Conservation (phyloP, 2,888 invertebrate species). For the Malthinus seriepunctatus region DNA sequence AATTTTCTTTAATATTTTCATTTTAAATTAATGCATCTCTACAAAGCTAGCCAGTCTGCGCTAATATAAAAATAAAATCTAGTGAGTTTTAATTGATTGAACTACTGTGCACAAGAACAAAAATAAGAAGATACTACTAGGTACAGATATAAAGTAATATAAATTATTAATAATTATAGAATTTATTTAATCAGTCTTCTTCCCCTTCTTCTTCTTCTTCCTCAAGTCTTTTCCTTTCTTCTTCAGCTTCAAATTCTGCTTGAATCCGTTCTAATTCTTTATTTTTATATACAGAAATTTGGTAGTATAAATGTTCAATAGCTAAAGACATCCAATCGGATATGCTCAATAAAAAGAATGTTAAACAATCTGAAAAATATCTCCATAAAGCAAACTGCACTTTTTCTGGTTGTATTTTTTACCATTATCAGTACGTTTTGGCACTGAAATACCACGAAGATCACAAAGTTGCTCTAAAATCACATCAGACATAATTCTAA, state of each 20-base stretch:
- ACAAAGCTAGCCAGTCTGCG: too few relatives aligned
- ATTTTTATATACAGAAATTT: conserved; percentile 47
- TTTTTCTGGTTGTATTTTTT: too few relatives aligned
- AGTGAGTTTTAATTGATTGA: too few relatives aligned
- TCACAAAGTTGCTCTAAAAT: conserved; percentile 62
- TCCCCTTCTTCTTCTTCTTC: neutral
- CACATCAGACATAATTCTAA: conserved; percentile 62
- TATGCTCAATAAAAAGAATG: conserved; percentile 44
- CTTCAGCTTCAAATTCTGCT: conserved; percentile 19
- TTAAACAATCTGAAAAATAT: conserved; percentile 31
- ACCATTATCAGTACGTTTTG: conserved; percentile 69
- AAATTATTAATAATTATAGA: too few relatives aligned
- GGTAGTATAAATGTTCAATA: conserved; percentile 48
- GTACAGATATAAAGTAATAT: too few relatives aligned
- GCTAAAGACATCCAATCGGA: conserved; percentile 52
- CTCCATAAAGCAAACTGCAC: too few relatives aligned
- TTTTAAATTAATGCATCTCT: too few relatives aligned
- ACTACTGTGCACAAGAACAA: too few relatives aligned
- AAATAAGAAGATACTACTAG: too few relatives aligned
- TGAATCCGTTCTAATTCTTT: conserved; percentile 41
- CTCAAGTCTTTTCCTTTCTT: neutral
- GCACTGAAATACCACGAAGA: conserved; percentile 86
- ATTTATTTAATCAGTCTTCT: too few relatives aligned
- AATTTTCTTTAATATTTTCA: too few relatives aligned
- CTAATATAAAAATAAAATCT: too few relatives aligned